Percentiles rank a stretch among this genome's conserved stretches.
Evolutionary conservation across 2,888 invertebrate species (phyloP).

Genomic region (Caenorhabditis uteleia): DNA sequence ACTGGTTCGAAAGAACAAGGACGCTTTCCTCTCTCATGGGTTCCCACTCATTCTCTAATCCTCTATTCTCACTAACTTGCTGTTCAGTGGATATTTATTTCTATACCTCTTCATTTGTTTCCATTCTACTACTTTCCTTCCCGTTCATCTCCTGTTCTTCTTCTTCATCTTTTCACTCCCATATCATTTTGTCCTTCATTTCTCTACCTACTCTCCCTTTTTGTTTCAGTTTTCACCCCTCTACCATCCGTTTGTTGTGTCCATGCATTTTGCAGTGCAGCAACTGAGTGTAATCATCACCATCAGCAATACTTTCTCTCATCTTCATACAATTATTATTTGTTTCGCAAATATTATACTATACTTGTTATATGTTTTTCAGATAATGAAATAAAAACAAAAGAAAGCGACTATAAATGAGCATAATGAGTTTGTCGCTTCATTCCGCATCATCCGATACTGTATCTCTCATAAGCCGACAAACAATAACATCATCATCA

Average conservation of each 20-base stretch:
- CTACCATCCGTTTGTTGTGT: too few species aligned
- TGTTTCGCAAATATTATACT: neutral
- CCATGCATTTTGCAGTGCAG: conserved; percentile 36
- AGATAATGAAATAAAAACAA: neutral
- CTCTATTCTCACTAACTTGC: too few species aligned
- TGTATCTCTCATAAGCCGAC: conserved; percentile 32
- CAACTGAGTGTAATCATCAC: conserved; percentile 1
- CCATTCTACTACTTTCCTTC: too few species aligned
- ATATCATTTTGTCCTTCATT: conserved; percentile 32
- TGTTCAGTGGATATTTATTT: too few species aligned
- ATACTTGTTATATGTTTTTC: neutral
- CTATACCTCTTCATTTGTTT: too few species aligned
- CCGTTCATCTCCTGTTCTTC: conserved; percentile 15
- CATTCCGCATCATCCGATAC: conserved; percentile 36
- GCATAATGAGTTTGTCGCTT: conserved; percentile 33
- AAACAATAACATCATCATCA: conserved; percentile 7
- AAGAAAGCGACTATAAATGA: too few species aligned
- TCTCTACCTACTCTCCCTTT: conserved; percentile 16
- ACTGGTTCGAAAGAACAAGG: conserved; percentile 41
- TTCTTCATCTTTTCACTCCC: conserved; percentile 10
- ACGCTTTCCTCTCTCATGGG: too few species aligned
- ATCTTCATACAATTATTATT: neutral
- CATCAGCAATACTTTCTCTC: neutral
- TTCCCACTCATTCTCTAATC: too few species aligned
- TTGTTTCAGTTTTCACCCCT: too few species aligned